Conservation (phyloP, 1,140 invertebrate genomes). For the Myzus persicae region DNA sequence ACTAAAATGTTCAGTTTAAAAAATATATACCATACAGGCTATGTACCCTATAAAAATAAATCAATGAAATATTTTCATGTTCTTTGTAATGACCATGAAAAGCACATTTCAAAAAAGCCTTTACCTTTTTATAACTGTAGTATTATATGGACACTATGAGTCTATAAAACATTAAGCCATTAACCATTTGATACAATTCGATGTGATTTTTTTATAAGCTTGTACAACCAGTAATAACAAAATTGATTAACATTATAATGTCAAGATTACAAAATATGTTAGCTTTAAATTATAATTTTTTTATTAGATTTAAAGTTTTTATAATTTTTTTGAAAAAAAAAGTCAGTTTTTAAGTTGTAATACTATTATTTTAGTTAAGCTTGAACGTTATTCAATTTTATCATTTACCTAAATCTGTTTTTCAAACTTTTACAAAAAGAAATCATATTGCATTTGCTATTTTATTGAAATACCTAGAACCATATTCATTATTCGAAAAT, state of each 20-base stretch:
- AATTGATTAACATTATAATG: neutral
- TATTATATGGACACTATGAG: neutral
- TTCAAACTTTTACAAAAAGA: neutral
- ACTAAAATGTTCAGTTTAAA: neutral
- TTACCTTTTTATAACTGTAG: neutral
- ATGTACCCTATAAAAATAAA: constrained; percentile 6
- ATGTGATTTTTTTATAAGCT: neutral
- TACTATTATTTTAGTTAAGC: too few relatives aligned
- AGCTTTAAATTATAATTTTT: neutral
- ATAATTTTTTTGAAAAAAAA: too few relatives aligned
- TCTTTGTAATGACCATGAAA: neutral
- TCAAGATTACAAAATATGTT: neutral
- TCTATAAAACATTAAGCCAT: neutral
- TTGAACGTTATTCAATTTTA: too few relatives aligned
- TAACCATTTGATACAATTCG: neutral
- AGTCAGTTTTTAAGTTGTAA: too few relatives aligned
- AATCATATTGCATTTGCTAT: neutral
- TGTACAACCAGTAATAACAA: neutral
- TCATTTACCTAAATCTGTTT: neutral
- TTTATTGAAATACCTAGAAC: neutral
- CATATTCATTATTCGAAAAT: neutral
- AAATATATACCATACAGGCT: neutral
- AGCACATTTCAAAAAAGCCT: neutral
- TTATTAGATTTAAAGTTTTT: neutral
- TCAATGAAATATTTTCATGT: constrained; percentile 11